phyloP scores from a whole-genome alignment of 2,888 invertebrate species.

The Cetonia aurata region DNA sequence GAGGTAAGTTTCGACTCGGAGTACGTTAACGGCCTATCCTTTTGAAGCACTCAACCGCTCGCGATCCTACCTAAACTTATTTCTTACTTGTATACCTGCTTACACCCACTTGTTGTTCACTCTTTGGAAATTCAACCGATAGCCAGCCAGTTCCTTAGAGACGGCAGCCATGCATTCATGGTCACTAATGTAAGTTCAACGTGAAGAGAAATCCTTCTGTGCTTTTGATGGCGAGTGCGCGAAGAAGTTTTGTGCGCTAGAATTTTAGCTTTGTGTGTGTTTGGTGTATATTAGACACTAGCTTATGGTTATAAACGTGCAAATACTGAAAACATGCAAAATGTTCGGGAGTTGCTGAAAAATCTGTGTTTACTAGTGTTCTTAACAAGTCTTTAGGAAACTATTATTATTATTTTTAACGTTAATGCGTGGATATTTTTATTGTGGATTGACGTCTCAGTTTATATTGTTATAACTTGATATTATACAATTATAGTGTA shows the following conservation, averaged over 20 bases:
- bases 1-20: conserved; percentile 57
- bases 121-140: conserved; percentile 52
- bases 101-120: conserved; percentile 54
- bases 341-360: too few species aligned
- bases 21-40: conserved; percentile 29
- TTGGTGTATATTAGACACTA: too few species aligned
- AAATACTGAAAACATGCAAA: too few species aligned
- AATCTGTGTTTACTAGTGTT: too few species aligned
- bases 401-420: too few species aligned
- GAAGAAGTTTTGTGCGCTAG: background rate
- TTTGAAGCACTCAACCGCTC: conserved; percentile 7
- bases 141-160: conserved; percentile 49
- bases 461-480: background rate
- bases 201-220: conserved; percentile 22
- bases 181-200: conserved; percentile 40
- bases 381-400: too few species aligned
- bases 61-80: conserved; percentile 49
- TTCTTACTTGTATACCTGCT: conserved; percentile 53
- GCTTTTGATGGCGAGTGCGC: background rate
- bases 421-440: too few species aligned
- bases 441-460: too few species aligned
- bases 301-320: too few species aligned
- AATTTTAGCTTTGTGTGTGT: too few species aligned
- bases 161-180: conserved; percentile 50
- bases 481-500: conserved; percentile 11